Base-by-base conservation (phyloP, 2,113 vertebrate genomes). In the Propithecus coquereli region DNA sequence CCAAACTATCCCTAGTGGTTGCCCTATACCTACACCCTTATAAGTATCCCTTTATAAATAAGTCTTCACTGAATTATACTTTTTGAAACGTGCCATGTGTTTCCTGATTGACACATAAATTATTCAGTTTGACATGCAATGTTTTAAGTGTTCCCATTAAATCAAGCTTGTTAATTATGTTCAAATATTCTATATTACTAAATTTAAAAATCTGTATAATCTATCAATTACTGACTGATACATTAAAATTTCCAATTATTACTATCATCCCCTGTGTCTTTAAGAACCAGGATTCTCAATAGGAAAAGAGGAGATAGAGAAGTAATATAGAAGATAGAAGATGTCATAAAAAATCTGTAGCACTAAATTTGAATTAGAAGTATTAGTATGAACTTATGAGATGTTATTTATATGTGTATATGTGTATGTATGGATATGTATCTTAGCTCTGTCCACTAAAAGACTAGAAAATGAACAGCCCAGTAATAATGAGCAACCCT, bases 201-300 rank as follows among this genome's bases (percentile, higher is more conserved):
- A 23, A 82, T 66, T 45, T 4, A 50, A 80, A 80, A 86, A 37
- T 90, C 52, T 63, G 30, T 88, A n/a, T 83, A 52, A 71, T 90
- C 43, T 90, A 87, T 82, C 81, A 90, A 4, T 96, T 82, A 20
- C 27, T 87, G 27, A 87, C 22, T 82, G 59, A 87, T 87, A 91
- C 45, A 12, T 86, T 59, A 61, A 82, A 61, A 71, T 85, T n/a
- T 87, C 87, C 70, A 27, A 45, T 81, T 45, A 32, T 61, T 68
- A 61, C 63, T 65, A 47, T 40, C 32, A 86, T 94, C 76, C 16
- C 37, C 54, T 73, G 25, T 86, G 30, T 83, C 25, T 86, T 84
- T 79, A 77, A 76, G 65, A 93, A 63, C 30, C 32, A 34, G 11
- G 61, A 94, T 85, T 81, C 65, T 63, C 8, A 71, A 45, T 25